These are phyloP conservation scores for Antrozous pallidus DNA, from an alignment of 2,797 vertebrate genomes.

Conservation along the genomic window DNA sequence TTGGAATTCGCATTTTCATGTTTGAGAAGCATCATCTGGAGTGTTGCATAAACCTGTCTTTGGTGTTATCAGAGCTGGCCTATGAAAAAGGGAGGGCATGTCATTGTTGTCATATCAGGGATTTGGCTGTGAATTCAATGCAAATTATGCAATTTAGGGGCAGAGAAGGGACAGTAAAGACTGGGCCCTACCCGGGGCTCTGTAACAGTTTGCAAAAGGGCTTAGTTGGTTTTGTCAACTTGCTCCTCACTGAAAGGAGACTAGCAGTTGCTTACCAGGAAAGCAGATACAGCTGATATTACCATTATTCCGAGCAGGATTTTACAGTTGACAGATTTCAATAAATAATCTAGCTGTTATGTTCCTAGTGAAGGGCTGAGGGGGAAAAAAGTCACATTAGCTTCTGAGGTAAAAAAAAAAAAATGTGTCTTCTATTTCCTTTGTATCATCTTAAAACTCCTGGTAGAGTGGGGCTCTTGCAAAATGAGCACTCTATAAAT, in stretches of 20 bases:
- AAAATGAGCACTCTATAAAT: slow-evolving; percentile 43
- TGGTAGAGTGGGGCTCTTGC: background rate
- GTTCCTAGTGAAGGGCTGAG: background rate
- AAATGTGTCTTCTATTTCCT: slow-evolving; percentile 24
- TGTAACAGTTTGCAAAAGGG: background rate
- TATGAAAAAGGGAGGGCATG: background rate
- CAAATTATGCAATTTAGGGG: background rate
- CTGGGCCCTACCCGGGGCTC: background rate
- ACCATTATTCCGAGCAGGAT: background rate
- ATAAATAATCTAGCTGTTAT: slow-evolving; percentile 16
- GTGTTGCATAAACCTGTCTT: background rate
- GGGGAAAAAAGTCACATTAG: background rate
- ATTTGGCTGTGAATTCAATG: background rate
- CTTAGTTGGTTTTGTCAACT: background rate
- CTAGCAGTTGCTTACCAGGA: background rate
- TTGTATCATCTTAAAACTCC: slow-evolving; percentile 44
- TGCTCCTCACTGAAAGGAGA: background rate
- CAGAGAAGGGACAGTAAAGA: background rate
- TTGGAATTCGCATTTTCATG: background rate
- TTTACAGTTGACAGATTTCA: slow-evolving; percentile 41
- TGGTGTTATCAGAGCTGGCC: background rate
- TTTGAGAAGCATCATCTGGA: background rate
- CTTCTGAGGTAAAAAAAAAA: slow-evolving; percentile 23
- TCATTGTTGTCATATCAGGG: background rate
- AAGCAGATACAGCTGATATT: background rate